Base-by-base conservation (phyloP, 2,113 vertebrate species). In the Cettia cetti region DNA sequence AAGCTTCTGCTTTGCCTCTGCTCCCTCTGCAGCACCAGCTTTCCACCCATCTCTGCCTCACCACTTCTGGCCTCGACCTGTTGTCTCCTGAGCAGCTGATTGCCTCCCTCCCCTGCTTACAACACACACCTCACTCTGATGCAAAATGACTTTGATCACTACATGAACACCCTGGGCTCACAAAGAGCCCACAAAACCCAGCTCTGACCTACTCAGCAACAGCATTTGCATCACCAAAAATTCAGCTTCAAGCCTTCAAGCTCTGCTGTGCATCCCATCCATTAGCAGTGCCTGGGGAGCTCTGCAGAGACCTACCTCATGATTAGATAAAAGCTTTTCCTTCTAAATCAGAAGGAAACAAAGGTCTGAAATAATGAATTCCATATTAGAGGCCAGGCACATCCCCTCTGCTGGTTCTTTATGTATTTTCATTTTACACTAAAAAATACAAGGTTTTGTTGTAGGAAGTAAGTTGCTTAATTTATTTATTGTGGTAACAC, bases 301-400 rank as follows among this genome's bases (percentile, higher is more conserved):
- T 68, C 72, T 68, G 69, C 75, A 81, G 78, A 86, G 83, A 78
- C 49, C 44, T 79, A 42, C 42, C 64, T 94, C 69, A 66, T 78
- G 61, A 96, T 96, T 92, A 96, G 81, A 95, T 97, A 96, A 97
- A 96, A 97, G 96, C 95, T 93, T 96, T 96, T 82, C 77, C 82
- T 82, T 86, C 82, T 97, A 92, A 86, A 96, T 96, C 72, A 92
- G 54, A 80, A 90, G 87, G 92, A 93, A 94, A 44, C 47, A 54
- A 44, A 13, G 39, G 37, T 80, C 66, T 90, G 90, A 82, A 94
- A 96, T 52, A 79, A 6, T 74, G 85, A 88, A 92, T 35, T 85
- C 60, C 23, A 75, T 13, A 83, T 93, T 71, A 92, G 27, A 94
- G 82, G 71, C 68, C 6, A 13, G 39, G 60, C 64, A 93, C 4